Conservation (phyloP, 2,113 vertebrate species). For the Elachura formosa region DNA sequence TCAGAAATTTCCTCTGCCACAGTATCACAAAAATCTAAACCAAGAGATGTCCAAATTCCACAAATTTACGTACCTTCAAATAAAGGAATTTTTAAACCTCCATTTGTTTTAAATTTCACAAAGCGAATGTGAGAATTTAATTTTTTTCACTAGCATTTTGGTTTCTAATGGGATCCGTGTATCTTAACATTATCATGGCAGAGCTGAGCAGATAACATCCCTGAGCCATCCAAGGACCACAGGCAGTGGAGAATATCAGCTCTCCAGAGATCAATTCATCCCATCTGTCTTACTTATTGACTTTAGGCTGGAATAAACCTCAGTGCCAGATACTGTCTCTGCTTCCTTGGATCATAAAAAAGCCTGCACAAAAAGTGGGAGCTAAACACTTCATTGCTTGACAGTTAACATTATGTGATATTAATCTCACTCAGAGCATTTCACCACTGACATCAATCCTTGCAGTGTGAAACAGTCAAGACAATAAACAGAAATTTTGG, state of each 20-base stretch:
- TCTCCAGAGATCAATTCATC: not conserved
- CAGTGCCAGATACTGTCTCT: not conserved
- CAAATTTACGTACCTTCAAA: not conserved
- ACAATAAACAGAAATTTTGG: not conserved
- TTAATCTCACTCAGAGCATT: not conserved
- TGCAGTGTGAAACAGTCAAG: not conserved
- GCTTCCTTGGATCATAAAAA: not conserved
- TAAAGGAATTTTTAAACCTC: not conserved
- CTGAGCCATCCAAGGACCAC: not conserved
- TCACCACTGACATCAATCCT: not conserved
- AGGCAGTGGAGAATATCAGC: not conserved
- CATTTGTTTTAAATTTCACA: not conserved
- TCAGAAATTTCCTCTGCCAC: not conserved
- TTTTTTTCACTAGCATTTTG: not conserved
- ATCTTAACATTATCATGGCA: not conserved
- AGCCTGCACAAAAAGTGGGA: not conserved
- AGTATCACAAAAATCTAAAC: not conserved
- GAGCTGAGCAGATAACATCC: not conserved
- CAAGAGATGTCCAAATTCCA: fast-evolving
- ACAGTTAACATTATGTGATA: not conserved
- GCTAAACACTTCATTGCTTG: not conserved
- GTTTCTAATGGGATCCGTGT: not conserved
- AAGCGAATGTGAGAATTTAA: not conserved
- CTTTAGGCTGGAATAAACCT: not conserved
- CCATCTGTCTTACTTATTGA: not conserved